Percentiles rank a stretch among this genome's conserved stretches.
These are phyloP conservation scores for Drosophila borborema DNA, from an alignment of 2,888 invertebrate species.

Conservation along the genomic window DNA sequence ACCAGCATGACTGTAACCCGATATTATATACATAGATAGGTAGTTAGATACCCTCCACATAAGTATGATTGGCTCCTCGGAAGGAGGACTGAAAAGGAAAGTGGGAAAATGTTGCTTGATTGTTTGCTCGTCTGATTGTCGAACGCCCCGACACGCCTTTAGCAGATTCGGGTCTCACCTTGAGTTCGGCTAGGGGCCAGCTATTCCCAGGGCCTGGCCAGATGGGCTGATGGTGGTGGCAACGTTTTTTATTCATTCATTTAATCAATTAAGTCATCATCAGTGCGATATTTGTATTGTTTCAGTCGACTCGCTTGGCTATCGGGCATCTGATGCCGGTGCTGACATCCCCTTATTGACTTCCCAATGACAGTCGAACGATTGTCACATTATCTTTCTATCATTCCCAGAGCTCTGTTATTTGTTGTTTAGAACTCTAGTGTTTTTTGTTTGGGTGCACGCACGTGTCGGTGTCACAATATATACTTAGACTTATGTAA, in stretches of 20 bases:
- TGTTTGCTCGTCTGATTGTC: slow-evolving; percentile 72
- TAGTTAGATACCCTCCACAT: not conserved
- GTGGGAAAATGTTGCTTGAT: slow-evolving; percentile 55
- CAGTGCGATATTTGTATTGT: slow-evolving; percentile 68
- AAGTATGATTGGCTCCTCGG: slow-evolving; percentile 48
- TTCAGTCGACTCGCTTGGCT: slow-evolving; percentile 24
- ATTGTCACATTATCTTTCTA: slow-evolving; percentile 75
- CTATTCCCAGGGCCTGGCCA: slow-evolving; percentile 42
- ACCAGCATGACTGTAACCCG: slow-evolving; percentile 57
- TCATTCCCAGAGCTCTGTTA: slow-evolving; percentile 33
- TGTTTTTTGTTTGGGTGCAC: slow-evolving; percentile 26
- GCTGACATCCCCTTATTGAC: slow-evolving; percentile 63
- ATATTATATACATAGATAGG: slow-evolving; percentile 24
- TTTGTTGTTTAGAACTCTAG: slow-evolving; percentile 24
- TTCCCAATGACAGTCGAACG: slow-evolving; percentile 61
- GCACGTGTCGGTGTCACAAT: slow-evolving; percentile 47
- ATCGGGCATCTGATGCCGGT: slow-evolving; percentile 29
- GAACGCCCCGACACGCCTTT: slow-evolving; percentile 36
- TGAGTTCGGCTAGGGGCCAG: slow-evolving; percentile 26
- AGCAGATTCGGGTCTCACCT: slow-evolving; percentile 46
- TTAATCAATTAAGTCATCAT: slow-evolving; percentile 84
- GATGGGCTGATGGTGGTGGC: slow-evolving; percentile 37
- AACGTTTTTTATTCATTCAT: slow-evolving; percentile 80
- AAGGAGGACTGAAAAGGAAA: slow-evolving; percentile 2
- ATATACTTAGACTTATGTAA: slow-evolving; percentile 15